phyloP scores from a whole-genome alignment of 2,888 invertebrate species.

The Lasius platythorax region DNA sequence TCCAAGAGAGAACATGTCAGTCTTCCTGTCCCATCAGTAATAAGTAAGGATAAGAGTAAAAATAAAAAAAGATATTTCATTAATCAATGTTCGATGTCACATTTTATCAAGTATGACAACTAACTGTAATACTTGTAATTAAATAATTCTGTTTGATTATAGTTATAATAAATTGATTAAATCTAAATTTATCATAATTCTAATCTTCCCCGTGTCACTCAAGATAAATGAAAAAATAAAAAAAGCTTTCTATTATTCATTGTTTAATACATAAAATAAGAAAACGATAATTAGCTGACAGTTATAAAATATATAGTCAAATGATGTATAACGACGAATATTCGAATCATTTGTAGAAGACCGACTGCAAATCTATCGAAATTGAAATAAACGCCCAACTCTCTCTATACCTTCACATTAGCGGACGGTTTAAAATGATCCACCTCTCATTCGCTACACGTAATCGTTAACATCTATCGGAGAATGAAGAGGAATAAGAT shows the following conservation, averaged over 20 bases:
- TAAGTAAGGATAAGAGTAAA: neutral
- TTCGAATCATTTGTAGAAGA: neutral
- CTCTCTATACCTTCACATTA: neutral
- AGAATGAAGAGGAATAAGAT: slow-evolving; percentile 36
- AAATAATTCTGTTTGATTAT: neutral
- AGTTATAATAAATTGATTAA: slow-evolving; percentile 8
- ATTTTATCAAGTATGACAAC: neutral
- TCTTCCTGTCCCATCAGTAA: slow-evolving; percentile 15
- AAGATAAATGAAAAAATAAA: slow-evolving; percentile 1
- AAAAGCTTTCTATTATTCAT: neutral
- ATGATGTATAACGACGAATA: neutral
- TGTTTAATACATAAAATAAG: neutral
- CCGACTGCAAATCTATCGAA: neutral
- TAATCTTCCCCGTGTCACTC: neutral
- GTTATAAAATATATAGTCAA: neutral
- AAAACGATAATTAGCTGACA: neutral
- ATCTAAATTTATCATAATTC: neutral
- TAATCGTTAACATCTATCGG: slow-evolving; percentile 2
- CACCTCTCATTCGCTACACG: neutral
- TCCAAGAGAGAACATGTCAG: slow-evolving; percentile 49
- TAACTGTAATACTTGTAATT: slow-evolving; percentile 2
- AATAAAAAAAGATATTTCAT: neutral
- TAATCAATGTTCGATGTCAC: slow-evolving; percentile 3
- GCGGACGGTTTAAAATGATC: slow-evolving; percentile 19
- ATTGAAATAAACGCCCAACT: neutral